These are phyloP conservation scores for Anodontia alba DNA, from an alignment of 2,888 invertebrate genomes.

Conservation along the genomic window DNA sequence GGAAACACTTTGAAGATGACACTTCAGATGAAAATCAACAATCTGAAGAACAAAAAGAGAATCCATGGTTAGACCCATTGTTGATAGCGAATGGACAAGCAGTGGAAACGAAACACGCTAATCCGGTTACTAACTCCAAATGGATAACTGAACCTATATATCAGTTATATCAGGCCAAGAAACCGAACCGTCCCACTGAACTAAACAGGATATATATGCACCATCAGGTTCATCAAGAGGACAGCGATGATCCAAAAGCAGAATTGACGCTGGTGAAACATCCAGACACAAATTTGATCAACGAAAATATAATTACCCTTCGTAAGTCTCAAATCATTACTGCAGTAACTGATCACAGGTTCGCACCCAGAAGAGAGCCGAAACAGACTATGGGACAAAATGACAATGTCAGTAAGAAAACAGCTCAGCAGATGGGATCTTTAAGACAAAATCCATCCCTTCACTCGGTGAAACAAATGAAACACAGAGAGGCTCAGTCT, in stretches of 20 bases:
- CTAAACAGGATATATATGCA: slow-evolving; percentile 57
- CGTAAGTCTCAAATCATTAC: slow-evolving; percentile 32
- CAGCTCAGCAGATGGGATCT: background rate
- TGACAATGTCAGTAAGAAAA: background rate
- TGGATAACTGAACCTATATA: slow-evolving; percentile 45
- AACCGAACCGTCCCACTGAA: background rate
- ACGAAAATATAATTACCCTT: slow-evolving; percentile 35
- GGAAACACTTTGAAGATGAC: slow-evolving; percentile 7
- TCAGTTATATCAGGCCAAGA: slow-evolving; percentile 4
- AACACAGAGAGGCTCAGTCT: slow-evolving; percentile 10
- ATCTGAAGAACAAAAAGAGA: slow-evolving; percentile 1
- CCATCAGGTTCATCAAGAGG: slow-evolving; percentile 36
- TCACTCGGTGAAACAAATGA: slow-evolving; percentile 8
- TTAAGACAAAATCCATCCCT: background rate
- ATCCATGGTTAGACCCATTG: slow-evolving; percentile 23
- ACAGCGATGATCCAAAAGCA: background rate
- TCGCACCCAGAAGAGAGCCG: slow-evolving; percentile 14
- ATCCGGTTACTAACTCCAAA: slow-evolving; percentile 30
- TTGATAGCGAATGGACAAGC: background rate
- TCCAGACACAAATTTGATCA: slow-evolving; percentile 51
- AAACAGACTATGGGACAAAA: background rate
- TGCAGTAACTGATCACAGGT: slow-evolving; percentile 44
- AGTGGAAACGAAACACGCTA: background rate
- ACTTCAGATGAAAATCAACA: background rate
- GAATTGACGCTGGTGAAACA: slow-evolving; percentile 23